These are phyloP conservation scores for Cantharis lateralis DNA, from an alignment of 2,888 invertebrate species.

Conservation along the genomic window DNA sequence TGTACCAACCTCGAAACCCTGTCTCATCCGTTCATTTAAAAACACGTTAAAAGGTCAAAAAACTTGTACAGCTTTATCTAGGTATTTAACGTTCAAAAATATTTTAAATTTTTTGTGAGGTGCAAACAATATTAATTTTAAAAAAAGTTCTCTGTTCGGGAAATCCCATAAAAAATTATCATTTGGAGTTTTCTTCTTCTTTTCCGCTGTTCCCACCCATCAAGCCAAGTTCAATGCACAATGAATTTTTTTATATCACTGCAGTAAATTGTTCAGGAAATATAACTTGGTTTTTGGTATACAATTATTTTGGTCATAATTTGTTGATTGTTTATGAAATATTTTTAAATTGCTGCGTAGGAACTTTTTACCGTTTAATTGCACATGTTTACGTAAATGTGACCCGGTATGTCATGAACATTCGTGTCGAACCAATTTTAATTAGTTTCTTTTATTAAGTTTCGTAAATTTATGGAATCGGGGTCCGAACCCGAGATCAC, in stretches of 20 bases:
- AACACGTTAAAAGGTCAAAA: not conserved
- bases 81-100: not conserved
- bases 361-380: not conserved
- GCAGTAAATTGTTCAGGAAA: not conserved
- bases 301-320: not conserved
- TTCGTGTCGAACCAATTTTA: not conserved
- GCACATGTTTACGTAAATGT: not conserved
- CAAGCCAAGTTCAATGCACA: not conserved
- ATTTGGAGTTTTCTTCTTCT: not conserved
- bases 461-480: not conserved
- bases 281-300: not conserved
- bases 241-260: not conserved
- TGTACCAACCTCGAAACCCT: not conserved
- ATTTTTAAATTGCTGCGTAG: not conserved
- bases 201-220: too few relatives aligned
- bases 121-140: not conserved
- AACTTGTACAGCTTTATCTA: not conserved
- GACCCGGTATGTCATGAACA: not conserved
- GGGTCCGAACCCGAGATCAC: too few relatives aligned
- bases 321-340: not conserved
- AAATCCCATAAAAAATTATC: not conserved
- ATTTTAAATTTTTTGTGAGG: not conserved
- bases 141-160: not conserved
- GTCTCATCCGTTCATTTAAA: not conserved
- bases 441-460: not conserved